Evolutionary conservation across 2,888 invertebrate genomes (phyloP).

Genomic region (Entomobrya proxima): DNA sequence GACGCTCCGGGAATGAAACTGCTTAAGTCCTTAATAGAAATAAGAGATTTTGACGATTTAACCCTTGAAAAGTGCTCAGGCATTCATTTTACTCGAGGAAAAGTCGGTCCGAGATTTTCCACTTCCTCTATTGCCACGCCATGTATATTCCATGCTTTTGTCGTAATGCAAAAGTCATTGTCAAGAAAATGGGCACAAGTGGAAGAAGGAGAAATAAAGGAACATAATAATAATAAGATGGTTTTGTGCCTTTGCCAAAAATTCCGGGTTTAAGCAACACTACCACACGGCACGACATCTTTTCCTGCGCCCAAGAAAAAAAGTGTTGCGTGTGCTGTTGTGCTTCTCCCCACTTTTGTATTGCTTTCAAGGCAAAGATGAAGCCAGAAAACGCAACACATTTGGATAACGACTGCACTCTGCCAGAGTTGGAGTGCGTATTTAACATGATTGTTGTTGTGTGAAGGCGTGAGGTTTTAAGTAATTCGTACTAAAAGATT

Average conservation of each 20-base stretch:
- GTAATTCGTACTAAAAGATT: neutral
- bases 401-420: slow-evolving; percentile 40
- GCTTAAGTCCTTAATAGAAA: slow-evolving; percentile 44
- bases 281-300: neutral
- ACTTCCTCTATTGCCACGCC: neutral
- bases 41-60: slow-evolving; percentile 51
- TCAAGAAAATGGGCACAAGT: slow-evolving; percentile 20
- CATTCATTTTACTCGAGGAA: slow-evolving; percentile 35
- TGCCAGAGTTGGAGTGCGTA: neutral
- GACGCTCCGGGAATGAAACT: neutral
- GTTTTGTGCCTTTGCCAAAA: slow-evolving; percentile 47
- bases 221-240: neutral
- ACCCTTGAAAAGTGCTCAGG: slow-evolving; percentile 46
- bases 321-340: slow-evolving; percentile 34
- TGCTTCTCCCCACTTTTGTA: neutral
- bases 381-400: slow-evolving; percentile 42
- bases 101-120: slow-evolving; percentile 40
- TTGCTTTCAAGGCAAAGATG: neutral
- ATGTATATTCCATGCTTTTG: neutral
- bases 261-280: neutral
- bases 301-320: neutral
- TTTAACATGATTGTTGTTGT: neutral
- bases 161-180: slow-evolving; percentile 35
- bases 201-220: neutral
- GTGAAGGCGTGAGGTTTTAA: neutral